A percentile compares a stretch with the other conserved stretches of the same genome.
phyloP scores from a whole-genome alignment of 2,113 vertebrate genomes.

The Stigmatopora argus region DNA sequence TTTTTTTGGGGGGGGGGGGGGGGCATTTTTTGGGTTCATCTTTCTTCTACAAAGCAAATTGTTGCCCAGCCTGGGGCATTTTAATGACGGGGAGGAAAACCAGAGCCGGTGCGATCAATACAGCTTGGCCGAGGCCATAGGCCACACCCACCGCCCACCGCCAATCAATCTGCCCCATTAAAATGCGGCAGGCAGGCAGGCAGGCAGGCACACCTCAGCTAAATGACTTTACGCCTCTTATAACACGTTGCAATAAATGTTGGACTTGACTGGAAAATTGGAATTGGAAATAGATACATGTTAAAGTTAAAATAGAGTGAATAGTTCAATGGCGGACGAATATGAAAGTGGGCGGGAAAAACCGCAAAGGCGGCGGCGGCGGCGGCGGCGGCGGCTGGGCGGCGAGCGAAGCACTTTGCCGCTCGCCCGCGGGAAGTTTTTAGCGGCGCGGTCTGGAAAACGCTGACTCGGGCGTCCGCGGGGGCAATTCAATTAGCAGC shows the following conservation, averaged over 20 bases:
- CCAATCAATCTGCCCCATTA: constrained; percentile 68
- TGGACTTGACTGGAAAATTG: no score
- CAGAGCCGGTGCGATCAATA: constrained; percentile 66
- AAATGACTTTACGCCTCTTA: neutral
- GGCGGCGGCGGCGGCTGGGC: neutral
- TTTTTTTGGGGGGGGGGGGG: no score
- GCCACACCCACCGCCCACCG: constrained; percentile 55
- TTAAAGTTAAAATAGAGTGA: no score
- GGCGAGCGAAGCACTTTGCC: constrained; percentile 59
- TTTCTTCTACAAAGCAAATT: no score
- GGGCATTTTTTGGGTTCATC: no score
- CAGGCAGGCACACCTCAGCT: neutral
- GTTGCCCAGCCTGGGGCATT: no score
- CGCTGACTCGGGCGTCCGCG: constrained; percentile 66
- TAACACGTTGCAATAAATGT: no score
- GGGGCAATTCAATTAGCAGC: constrained; percentile 63
- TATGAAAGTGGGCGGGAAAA: no score
- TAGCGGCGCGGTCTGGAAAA: constrained; percentile 50
- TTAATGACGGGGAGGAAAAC: no score
- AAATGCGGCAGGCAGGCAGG: neutral
- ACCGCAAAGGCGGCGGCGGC: no score
- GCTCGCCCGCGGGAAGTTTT: constrained; percentile 48
- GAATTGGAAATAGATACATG: no score
- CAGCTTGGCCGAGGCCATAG: constrained; percentile 50
- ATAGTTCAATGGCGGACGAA: no score